Percentiles rank a stretch among this genome's conserved stretches.
Conservation (phyloP, 92 coral and sea anemone species). For the Epizoanthus fatuus region DNA sequence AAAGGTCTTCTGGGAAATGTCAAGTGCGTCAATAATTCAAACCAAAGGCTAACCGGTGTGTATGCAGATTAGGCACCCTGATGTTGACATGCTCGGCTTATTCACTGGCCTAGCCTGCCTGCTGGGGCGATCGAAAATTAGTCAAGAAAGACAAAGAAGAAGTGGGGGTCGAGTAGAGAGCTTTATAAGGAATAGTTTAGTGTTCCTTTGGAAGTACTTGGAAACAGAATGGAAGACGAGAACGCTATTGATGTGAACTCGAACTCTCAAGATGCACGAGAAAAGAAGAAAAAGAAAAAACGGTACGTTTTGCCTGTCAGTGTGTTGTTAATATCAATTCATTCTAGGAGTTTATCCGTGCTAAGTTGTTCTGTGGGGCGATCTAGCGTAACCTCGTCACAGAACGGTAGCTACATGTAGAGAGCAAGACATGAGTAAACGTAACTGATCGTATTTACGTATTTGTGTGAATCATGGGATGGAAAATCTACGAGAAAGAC, state of each 20-base stretch:
- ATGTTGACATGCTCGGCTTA: too few species aligned
- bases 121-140: neutral
- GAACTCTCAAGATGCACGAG: conserved; percentile 10
- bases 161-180: neutral
- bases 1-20: conserved; percentile 10
- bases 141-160: conserved; percentile 5
- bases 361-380: too few species aligned
- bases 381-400: too few species aligned
- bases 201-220: neutral
- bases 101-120: conserved; percentile 1
- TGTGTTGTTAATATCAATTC: too few species aligned
- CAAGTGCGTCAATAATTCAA: conserved; percentile 24
- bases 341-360: too few species aligned
- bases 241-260: neutral
- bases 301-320: conserved; percentile 1
- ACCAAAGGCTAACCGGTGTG: neutral
- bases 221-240: conserved; percentile 12
- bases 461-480: too few species aligned
- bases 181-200: conserved; percentile 23
- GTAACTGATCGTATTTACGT: too few species aligned
- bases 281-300: conserved; percentile 36
- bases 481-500: too few species aligned
- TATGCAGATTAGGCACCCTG: conserved; percentile 9
- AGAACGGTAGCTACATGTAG: too few species aligned
- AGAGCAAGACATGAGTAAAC: too few species aligned